Evolutionary conservation across 2,113 vertebrate species (phyloP).

Genomic region (Gila orcuttii): DNA sequence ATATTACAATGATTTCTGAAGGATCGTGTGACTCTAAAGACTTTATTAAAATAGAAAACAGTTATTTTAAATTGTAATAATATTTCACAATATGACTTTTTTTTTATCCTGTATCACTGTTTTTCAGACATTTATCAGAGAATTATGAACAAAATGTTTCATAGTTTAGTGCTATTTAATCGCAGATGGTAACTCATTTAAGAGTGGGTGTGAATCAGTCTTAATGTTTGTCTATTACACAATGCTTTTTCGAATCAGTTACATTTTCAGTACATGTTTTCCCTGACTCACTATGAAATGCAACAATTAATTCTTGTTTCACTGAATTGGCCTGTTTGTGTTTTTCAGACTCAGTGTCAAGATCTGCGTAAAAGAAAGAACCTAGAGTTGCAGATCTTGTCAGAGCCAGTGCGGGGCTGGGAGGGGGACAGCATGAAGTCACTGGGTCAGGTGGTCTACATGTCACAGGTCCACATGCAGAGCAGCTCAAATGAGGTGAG

Average conservation of each 20-base stretch:
- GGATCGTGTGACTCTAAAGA: neutral
- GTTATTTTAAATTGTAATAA: neutral
- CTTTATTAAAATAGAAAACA: neutral
- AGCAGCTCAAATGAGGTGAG: conserved; percentile 87
- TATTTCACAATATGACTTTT: neutral
- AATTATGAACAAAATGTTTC: neutral
- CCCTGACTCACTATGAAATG: neutral
- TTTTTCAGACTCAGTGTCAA: conserved; percentile 85
- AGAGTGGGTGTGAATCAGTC: neutral
- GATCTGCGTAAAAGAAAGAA: conserved; percentile 94
- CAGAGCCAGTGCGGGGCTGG: conserved; percentile 91
- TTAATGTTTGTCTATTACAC: neutral
- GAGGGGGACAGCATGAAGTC: conserved; percentile 95
- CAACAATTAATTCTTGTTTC: neutral
- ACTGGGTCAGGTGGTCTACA: conserved; percentile 88
- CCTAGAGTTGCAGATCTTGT: conserved; percentile 94
- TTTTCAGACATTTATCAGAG: neutral
- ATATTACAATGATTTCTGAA: neutral
- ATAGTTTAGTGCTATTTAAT: neutral
- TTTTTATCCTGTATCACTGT: neutral
- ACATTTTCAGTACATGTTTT: neutral
- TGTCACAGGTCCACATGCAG: conserved; percentile 91
- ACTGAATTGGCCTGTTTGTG: neutral
- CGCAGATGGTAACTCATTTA: neutral
- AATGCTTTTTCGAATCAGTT: neutral